Evolutionary conservation across 53 echinoderm and acorn worm genomes (phyloP).

Genomic region (Stichopus horrens): DNA sequence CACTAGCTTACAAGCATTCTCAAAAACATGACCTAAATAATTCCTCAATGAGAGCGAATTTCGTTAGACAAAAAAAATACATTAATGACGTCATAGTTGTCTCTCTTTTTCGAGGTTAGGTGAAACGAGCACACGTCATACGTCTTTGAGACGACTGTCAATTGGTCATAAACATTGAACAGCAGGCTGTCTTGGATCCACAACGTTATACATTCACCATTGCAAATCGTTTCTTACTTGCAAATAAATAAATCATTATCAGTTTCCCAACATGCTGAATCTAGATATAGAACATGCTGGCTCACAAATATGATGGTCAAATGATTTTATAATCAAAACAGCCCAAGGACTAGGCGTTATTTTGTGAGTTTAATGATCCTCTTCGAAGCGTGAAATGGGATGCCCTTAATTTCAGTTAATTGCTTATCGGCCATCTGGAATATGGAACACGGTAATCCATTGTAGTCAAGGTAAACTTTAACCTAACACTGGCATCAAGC

Average conservation of each 20-base stretch:
- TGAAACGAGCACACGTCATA: neutral
- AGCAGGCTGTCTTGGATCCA: neutral
- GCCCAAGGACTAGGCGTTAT: neutral
- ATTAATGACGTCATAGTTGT: neutral
- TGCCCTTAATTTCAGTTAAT: neutral
- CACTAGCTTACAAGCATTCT: neutral
- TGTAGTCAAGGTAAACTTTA: too few relatives aligned
- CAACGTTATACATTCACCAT: too few relatives aligned
- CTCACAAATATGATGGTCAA: neutral
- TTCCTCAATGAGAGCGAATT: neutral
- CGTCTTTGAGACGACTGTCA: neutral
- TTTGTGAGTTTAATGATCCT: neutral
- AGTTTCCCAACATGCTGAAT: too few relatives aligned
- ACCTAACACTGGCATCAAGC: too few relatives aligned
- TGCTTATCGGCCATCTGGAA: neutral
- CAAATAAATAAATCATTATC: too few relatives aligned
- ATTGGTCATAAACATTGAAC: neutral
- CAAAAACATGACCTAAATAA: slow-evolving; percentile 3
- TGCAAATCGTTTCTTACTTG: too few relatives aligned
- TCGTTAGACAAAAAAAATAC: neutral
- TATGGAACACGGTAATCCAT: neutral
- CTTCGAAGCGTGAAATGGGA: slow-evolving; percentile 5
- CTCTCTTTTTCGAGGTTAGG: neutral
- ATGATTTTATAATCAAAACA: neutral
- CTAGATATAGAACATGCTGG: neutral